Evolutionary conservation across 2,797 vertebrate species (phyloP).

Genomic region (Rousettus madagascariensis): DNA sequence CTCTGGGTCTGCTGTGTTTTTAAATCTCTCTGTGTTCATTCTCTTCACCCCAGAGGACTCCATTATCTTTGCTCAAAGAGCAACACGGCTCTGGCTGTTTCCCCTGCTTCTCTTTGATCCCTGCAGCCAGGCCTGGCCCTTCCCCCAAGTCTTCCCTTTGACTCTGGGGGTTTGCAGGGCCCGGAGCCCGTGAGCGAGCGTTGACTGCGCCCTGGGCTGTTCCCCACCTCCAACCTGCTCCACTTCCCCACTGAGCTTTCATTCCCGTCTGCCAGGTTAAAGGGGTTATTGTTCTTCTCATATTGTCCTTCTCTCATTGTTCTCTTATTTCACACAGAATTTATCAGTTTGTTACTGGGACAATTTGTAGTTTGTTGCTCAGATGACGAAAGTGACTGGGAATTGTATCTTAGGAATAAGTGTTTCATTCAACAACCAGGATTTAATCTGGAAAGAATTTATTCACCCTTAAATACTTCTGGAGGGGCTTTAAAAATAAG

Average conservation of each 20-base stretch:
- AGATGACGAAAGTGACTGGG: background rate
- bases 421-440: constrained; percentile 9
- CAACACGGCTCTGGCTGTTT: constrained; percentile 31
- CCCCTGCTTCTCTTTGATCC: constrained; percentile 65
- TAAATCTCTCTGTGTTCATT: constrained; percentile 57
- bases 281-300: background rate
- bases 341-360: background rate
- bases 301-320: background rate
- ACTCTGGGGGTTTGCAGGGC: background rate
- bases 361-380: background rate
- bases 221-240: background rate
- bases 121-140: background rate
- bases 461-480: background rate
- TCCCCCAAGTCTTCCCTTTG: background rate
- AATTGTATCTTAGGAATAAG: background rate
- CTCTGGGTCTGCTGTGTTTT: constrained; percentile 61
- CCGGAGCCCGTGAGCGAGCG: background rate
- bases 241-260: background rate
- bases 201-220: background rate
- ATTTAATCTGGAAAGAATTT: constrained; percentile 5
- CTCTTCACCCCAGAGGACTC: constrained; percentile 55
- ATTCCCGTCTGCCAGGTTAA: background rate
- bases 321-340: background rate
- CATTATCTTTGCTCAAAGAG: constrained; percentile 72
- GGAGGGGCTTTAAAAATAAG: background rate